phyloP scores from a whole-genome alignment of 1,140 invertebrate genomes.

The Leucophenga varia region DNA sequence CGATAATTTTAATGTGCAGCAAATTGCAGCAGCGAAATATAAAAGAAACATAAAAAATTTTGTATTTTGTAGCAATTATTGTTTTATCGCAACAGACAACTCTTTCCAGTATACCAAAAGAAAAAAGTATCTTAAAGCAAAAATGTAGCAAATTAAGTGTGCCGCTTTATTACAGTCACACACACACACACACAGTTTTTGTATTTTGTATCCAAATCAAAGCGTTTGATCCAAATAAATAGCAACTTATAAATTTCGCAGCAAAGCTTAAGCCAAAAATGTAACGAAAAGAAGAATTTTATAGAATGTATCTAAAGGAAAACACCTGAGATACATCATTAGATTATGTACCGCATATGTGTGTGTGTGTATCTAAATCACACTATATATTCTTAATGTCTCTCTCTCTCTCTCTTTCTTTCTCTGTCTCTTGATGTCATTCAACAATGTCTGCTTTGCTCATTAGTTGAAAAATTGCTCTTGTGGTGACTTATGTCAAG shows the following conservation, averaged over 20 bases:
- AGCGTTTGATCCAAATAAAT: slow-evolving; percentile 46
- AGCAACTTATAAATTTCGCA: slow-evolving; percentile 39
- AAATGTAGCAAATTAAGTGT: slow-evolving; percentile 5
- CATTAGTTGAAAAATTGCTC: slow-evolving; percentile 54
- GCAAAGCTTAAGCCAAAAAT: slow-evolving; percentile 33
- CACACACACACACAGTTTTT: not conserved
- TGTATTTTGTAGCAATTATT: no score
- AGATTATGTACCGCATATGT: slow-evolving; percentile 34
- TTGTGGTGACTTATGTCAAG: slow-evolving; percentile 49
- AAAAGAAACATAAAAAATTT: slow-evolving; percentile 15
- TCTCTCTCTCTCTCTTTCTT: no score
- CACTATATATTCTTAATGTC: no score
- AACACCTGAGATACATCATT: slow-evolving; percentile 54
- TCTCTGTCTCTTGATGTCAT: no score
- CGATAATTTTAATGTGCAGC: slow-evolving; percentile 40
- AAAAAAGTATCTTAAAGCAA: not conserved
- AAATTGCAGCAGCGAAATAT: slow-evolving; percentile 35
- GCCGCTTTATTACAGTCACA: no score
- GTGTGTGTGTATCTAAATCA: no score
- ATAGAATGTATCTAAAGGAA: no score
- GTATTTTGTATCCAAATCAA: no score
- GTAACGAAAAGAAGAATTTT: slow-evolving; percentile 34
- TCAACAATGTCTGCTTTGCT: no score
- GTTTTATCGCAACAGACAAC: no score
- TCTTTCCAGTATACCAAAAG: no score